Conservation (phyloP, 2,797 vertebrate species). For the Orientallactaga sibirica region DNA sequence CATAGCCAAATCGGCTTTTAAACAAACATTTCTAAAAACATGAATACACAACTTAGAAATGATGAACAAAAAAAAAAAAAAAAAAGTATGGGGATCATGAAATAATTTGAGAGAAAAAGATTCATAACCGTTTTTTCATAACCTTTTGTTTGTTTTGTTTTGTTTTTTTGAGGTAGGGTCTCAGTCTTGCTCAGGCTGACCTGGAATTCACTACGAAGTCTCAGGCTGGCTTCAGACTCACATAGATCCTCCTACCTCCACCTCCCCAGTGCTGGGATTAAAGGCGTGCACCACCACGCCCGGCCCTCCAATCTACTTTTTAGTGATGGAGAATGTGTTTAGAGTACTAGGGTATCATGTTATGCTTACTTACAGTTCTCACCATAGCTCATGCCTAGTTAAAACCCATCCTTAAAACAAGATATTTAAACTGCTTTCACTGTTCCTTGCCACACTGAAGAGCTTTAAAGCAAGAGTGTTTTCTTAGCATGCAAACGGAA, state of each 20-base stretch:
- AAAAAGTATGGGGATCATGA: slow-evolving; percentile 15
- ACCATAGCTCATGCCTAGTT: slow-evolving; percentile 74
- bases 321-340: slow-evolving; percentile 36
- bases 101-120: slow-evolving; percentile 51
- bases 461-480: slow-evolving; percentile 62
- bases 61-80: slow-evolving; percentile 46
- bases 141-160: too few relatives aligned
- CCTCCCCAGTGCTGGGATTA: too few relatives aligned
- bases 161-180: too few relatives aligned
- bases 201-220: too few relatives aligned
- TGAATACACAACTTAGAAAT: slow-evolving; percentile 70
- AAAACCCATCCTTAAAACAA: slow-evolving; percentile 71
- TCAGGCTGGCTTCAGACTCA: too few relatives aligned
- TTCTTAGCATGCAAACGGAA: slow-evolving; percentile 78
- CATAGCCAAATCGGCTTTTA: slow-evolving; percentile 66
- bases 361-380: slow-evolving; percentile 60
- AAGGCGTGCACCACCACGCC: too few relatives aligned
- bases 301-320: background rate
- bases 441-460: slow-evolving; percentile 65
- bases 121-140: background rate
- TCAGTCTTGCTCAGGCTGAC: too few relatives aligned
- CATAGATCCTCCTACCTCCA: too few relatives aligned
- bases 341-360: slow-evolving; percentile 27
- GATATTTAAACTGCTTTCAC: slow-evolving; percentile 51
- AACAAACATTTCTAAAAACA: slow-evolving; percentile 69